phyloP scores from a whole-genome alignment of 1,140 invertebrate species.

The Rhagoletis zephyria region DNA sequence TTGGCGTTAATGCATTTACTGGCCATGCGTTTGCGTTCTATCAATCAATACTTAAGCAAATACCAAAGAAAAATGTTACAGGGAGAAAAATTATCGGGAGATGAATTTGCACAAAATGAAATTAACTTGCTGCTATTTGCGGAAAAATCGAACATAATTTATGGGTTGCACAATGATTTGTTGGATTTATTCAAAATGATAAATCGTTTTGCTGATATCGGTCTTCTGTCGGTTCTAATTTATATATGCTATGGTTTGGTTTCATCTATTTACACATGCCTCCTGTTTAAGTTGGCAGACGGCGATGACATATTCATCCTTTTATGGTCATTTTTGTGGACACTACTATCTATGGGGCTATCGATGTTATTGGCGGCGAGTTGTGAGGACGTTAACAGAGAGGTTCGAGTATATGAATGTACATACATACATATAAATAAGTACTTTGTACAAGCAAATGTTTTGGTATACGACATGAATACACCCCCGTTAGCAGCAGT shows the following conservation, averaged over 20 bases:
- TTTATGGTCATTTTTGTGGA: background rate
- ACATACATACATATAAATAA: no score
- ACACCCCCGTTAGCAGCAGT: no score
- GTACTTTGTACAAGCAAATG: no score
- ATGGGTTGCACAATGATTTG: background rate
- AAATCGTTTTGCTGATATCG: background rate
- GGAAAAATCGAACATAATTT: background rate
- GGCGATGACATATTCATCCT: background rate
- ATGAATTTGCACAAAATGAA: background rate
- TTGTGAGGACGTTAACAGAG: background rate
- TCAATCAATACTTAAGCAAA: background rate
- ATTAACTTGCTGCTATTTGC: background rate
- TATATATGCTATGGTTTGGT: constrained; percentile 1
- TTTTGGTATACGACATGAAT: no score
- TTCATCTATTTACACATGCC: background rate
- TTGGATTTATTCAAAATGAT: constrained; percentile 26
- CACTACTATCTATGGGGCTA: background rate
- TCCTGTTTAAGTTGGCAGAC: background rate
- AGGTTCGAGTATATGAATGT: background rate
- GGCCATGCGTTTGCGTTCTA: background rate
- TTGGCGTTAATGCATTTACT: background rate
- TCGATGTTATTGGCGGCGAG: background rate
- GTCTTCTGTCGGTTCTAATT: background rate
- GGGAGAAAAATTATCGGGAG: no score
- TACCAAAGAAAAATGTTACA: background rate